A percentile compares a stretch with the other conserved stretches of the same genome.
These are phyloP conservation scores for Phorcus lineatus DNA, from an alignment of 2,888 invertebrate species.

Conservation along the genomic window DNA sequence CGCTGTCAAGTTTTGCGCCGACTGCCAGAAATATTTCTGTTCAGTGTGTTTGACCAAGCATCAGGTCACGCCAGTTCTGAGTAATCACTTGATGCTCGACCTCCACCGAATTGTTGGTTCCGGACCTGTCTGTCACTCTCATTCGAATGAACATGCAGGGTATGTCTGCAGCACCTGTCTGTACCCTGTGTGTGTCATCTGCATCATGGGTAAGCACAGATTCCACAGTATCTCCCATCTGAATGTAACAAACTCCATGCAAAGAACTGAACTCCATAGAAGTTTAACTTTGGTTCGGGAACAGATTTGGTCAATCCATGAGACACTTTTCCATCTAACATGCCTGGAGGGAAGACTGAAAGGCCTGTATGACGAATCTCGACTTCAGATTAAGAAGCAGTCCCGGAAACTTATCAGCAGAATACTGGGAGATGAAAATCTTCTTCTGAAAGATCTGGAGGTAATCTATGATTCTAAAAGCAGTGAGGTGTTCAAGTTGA, in stretches of 20 bases:
- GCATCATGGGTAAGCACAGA: constrained; percentile 38
- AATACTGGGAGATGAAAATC: constrained; percentile 34
- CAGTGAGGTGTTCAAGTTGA: constrained; percentile 30
- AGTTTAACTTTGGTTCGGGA: constrained; percentile 31
- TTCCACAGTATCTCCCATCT: constrained; percentile 33
- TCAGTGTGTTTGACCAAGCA: constrained; percentile 30
- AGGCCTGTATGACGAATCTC: constrained; percentile 38
- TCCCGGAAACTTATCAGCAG: constrained; percentile 33
- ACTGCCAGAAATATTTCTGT: constrained; percentile 46
- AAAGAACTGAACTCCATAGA: constrained; percentile 16
- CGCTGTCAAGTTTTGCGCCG: constrained; percentile 40
- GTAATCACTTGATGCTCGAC: constrained; percentile 34
- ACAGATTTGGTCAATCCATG: constrained; percentile 38
- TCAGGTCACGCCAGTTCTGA: constrained; percentile 31
- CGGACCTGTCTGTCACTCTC: constrained; percentile 32
- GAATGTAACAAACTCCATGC: background rate
- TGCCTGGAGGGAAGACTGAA: constrained; percentile 39
- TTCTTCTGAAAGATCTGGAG: constrained; percentile 34
- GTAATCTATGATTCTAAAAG: constrained; percentile 32
- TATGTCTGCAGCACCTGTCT: constrained; percentile 42
- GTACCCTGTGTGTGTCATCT: constrained; percentile 38
- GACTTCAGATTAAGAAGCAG: constrained; percentile 36
- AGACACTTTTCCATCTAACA: constrained; percentile 37
- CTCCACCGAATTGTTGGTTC: background rate
- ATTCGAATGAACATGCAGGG: constrained; percentile 35